Conservation (phyloP, 1,140 invertebrate species). For the Littorina saxatilis region DNA sequence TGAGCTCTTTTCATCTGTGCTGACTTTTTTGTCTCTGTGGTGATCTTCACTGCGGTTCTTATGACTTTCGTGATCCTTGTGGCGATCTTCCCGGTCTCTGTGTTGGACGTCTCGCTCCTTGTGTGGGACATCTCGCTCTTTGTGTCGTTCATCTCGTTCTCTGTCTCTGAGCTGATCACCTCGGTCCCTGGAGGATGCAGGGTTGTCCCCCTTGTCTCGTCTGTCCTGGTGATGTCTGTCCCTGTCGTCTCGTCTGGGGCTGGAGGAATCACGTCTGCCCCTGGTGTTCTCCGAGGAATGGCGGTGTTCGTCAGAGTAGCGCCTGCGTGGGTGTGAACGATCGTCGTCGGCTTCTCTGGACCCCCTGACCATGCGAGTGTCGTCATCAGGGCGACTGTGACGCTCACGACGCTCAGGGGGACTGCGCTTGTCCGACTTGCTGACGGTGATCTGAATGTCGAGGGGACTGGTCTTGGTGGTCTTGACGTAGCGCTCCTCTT, state of each 20-base stretch:
- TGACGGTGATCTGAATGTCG: slow-evolving; percentile 56
- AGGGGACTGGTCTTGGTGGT: slow-evolving; percentile 13
- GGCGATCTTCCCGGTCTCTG: neutral
- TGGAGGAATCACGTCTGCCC: slow-evolving; percentile 14
- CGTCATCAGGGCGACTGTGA: neutral
- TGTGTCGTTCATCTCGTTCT: neutral
- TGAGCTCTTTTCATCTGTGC: slow-evolving; percentile 2
- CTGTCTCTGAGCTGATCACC: neutral
- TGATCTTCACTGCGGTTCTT: slow-evolving; percentile 11
- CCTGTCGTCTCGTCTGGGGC: slow-evolving; percentile 3
- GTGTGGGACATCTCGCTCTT: neutral
- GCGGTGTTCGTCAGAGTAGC: neutral
- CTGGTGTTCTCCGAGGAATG: neutral
- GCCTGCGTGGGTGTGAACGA: neutral
- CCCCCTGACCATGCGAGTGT: neutral
- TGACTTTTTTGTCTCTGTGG: slow-evolving; percentile 1
- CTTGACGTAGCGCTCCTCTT: slow-evolving; percentile 49
- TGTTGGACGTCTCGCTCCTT: neutral
- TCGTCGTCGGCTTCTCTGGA: neutral
- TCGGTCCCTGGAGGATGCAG: too few species aligned
- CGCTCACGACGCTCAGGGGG: neutral
- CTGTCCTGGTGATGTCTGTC: slow-evolving; percentile 15
- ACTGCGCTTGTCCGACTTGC: slow-evolving; percentile 26
- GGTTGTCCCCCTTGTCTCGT: neutral
- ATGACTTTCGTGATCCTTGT: neutral